phyloP scores from a whole-genome alignment of 2,888 invertebrate genomes.

The Harpalus rubripes region DNA sequence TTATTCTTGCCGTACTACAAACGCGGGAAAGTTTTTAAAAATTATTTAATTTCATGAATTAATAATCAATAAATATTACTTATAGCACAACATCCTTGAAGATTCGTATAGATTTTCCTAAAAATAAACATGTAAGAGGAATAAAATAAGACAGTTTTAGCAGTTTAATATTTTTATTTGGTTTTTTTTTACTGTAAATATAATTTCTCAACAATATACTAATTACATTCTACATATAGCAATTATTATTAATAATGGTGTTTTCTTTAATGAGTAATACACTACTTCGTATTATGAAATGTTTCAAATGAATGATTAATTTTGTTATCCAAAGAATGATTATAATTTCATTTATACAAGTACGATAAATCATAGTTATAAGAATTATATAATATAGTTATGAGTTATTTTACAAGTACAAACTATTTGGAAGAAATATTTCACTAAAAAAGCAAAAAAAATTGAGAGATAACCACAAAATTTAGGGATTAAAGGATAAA shows the following conservation, averaged over 20 bases:
- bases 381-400: constrained; percentile 40
- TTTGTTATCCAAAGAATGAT: constrained; percentile 24
- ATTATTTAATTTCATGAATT: background rate
- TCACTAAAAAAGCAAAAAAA: constrained; percentile 18
- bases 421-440: constrained; percentile 16
- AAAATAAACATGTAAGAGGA: background rate
- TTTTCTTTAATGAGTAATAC: constrained; percentile 19
- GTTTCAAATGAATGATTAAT: background rate
- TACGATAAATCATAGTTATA: constrained; percentile 48
- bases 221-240: constrained; percentile 42
- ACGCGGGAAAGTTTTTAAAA: background rate
- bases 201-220: constrained; percentile 46
- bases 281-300: constrained; percentile 30
- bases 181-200: constrained; percentile 48
- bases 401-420: constrained; percentile 12
- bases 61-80: too few relatives aligned
- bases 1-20: background rate
- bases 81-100: too few relatives aligned
- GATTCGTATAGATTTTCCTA: background rate
- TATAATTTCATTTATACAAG: constrained; percentile 34
- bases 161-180: constrained; percentile 41
- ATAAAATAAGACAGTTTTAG: constrained; percentile 17
- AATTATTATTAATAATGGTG: constrained; percentile 22
- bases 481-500: constrained; percentile 42
- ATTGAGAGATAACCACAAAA: constrained; percentile 7